phyloP scores from a whole-genome alignment of 2,888 invertebrate genomes.

The Cryptosula pallasiana region DNA sequence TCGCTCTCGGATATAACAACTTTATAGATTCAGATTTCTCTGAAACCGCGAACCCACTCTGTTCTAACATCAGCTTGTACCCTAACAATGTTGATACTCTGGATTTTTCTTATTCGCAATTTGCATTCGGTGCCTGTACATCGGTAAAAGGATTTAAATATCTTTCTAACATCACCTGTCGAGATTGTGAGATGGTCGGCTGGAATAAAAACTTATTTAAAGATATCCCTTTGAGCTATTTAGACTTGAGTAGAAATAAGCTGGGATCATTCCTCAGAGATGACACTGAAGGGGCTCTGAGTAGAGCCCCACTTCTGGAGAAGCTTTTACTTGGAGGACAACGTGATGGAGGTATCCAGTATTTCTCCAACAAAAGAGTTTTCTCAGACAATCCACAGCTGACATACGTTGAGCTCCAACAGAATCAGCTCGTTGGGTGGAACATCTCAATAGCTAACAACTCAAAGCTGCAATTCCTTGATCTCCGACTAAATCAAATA shows the following conservation, averaged over 20 bases:
- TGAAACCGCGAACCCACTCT: neutral
- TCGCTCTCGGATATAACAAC: neutral
- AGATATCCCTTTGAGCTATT: neutral
- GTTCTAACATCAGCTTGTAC: neutral
- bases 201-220: neutral
- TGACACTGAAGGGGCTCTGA: neutral
- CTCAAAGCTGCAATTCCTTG: neutral
- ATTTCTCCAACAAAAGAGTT: neutral
- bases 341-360: neutral
- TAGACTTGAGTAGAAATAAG: neutral
- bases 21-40: neutral
- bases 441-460: neutral
- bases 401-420: neutral
- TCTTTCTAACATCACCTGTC: neutral
- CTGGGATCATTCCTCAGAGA: neutral
- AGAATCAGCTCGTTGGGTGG: neutral
- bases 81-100: neutral
- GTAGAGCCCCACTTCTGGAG: neutral
- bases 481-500: neutral
- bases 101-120: neutral
- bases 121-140: neutral
- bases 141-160: neutral
- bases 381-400: neutral
- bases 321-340: neutral
- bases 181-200: neutral